These are phyloP conservation scores for Argyresthia goedartella DNA, from an alignment of 2,888 invertebrate species.

Conservation along the genomic window DNA sequence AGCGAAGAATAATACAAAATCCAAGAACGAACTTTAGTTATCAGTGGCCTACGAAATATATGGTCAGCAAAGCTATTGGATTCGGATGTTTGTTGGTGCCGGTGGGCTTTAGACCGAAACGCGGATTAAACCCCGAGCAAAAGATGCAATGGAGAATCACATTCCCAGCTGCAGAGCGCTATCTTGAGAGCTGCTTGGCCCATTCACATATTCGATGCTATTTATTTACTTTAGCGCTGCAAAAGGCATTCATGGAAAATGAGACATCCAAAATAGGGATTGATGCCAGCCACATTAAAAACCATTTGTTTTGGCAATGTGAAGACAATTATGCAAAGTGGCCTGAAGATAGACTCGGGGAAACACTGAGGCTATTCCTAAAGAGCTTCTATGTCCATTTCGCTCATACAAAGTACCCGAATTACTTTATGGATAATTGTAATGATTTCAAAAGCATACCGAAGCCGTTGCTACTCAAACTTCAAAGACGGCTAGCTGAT, in stretches of 20 bases:
- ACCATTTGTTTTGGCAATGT: conserved; percentile 83
- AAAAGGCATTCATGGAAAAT: conserved; percentile 80
- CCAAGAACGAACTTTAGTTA: conserved; percentile 69
- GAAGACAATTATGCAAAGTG: conserved; percentile 79
- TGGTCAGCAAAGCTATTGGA: conserved; percentile 75
- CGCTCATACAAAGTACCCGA: conserved; percentile 72
- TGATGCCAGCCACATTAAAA: conserved; percentile 78
- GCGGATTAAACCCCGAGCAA: conserved; percentile 70
- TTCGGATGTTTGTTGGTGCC: conserved; percentile 80
- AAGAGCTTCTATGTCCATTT: conserved; percentile 73
- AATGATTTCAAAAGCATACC: conserved; percentile 82
- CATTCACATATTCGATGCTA: conserved; percentile 80
- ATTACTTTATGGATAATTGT: conserved; percentile 80
- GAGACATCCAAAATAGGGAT: conserved; percentile 74
- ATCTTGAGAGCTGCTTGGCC: conserved; percentile 78
- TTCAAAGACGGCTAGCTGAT: conserved; percentile 77
- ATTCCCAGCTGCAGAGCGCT: conserved; percentile 83
- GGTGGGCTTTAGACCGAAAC: conserved; percentile 75
- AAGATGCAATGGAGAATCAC: conserved; percentile 83
- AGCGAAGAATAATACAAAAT: conserved; percentile 68
- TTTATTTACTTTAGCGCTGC: conserved; percentile 76
- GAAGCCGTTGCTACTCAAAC: conserved; percentile 69
- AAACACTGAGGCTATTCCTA: conserved; percentile 74
- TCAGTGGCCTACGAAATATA: conserved; percentile 78
- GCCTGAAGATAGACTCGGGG: conserved; percentile 81